Base-by-base conservation (phyloP, 2,888 invertebrate genomes). In the Cenopis cana region DNA sequence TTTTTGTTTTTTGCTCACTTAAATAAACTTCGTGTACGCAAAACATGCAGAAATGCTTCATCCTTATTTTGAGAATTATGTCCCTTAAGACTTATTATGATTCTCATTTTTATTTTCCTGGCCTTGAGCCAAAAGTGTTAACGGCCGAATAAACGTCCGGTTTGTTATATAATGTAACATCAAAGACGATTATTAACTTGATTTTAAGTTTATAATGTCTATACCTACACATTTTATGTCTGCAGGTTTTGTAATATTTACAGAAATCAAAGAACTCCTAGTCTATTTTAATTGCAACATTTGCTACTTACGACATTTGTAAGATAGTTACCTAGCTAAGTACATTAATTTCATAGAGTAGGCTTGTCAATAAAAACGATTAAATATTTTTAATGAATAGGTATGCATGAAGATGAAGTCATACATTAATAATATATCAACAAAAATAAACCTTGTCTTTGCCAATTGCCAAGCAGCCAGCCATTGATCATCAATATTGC, bases 111-210 rank as follows among this genome's bases (percentile, higher is more conserved):
- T 18, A 29, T 61, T 46, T 66, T 52, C 18, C 36, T 70, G 70
- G 70, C 52, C 20, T 2, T 2, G 17, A 1, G 38, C 70, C 70
- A 70, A 24, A 65, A 46, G 29, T 56, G 59, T 61, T 54, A 69
- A 70, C 57, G 41, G 46, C 2, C 46, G 49, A n/a, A 55, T 66
- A 59, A 70, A 70, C 46, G 50, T 69, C 57, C 54, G 46, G 52
- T 60, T 66, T 70, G 65, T 70, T 70, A 66, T 60, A 59, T 36
- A 66, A 70, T 49, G 59, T 55, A 54, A 70, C 70, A 60, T 70
- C 70, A 66, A 66, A 70, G 46, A n/a, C 9, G 50, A 59, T 64
- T 17, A 64, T 65, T 52, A 59, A 52, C n/a, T 57, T 11, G 20
- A 12, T n/a, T 10, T 20, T 12, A 46, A 8, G n/a, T 46, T 46